These are phyloP conservation scores for Dasyprocta punctata DNA, from an alignment of 2,113 vertebrate genomes.

Conservation along the genomic window DNA sequence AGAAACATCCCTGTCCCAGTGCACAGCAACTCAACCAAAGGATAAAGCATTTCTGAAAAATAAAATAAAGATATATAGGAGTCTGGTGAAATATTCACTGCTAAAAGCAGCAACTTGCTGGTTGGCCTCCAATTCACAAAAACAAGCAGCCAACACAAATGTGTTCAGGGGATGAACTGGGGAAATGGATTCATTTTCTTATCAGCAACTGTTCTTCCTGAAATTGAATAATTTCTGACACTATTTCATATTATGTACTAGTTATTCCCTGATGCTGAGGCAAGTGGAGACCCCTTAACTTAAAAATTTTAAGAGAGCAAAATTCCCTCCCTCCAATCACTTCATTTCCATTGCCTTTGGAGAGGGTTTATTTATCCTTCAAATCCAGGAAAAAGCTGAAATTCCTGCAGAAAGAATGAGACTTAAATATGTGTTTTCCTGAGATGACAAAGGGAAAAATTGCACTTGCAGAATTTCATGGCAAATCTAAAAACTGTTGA, in stretches of 20 bases:
- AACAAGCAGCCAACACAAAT: conserved; percentile 55
- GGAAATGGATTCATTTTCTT: conserved; percentile 57
- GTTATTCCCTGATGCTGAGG: conserved; percentile 65
- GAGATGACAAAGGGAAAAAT: conserved; percentile 65
- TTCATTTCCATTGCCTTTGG: not conserved
- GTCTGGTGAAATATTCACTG: conserved; percentile 61
- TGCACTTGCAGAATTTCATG: conserved; percentile 76
- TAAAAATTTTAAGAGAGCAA: not conserved
- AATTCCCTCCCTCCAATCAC: not conserved
- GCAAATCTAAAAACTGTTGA: conserved; percentile 67
- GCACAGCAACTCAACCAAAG: not conserved
- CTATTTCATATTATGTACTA: conserved; percentile 54
- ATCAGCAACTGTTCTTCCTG: conserved; percentile 60
- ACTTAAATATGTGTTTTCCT: conserved; percentile 45
- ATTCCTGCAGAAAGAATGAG: not conserved
- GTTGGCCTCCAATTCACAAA: conserved; percentile 60
- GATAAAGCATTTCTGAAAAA: conserved; percentile 43
- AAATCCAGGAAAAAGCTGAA: not conserved
- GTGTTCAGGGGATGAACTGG: not conserved
- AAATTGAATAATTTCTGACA: conserved; percentile 54
- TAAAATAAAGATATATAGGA: not conserved
- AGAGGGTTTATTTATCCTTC: not conserved
- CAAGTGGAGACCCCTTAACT: conserved; percentile 50
- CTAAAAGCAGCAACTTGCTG: conserved; percentile 63
- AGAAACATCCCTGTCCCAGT: not conserved